phyloP scores from a whole-genome alignment of 2,888 invertebrate genomes.

The Melikaiella ostensackeni region DNA sequence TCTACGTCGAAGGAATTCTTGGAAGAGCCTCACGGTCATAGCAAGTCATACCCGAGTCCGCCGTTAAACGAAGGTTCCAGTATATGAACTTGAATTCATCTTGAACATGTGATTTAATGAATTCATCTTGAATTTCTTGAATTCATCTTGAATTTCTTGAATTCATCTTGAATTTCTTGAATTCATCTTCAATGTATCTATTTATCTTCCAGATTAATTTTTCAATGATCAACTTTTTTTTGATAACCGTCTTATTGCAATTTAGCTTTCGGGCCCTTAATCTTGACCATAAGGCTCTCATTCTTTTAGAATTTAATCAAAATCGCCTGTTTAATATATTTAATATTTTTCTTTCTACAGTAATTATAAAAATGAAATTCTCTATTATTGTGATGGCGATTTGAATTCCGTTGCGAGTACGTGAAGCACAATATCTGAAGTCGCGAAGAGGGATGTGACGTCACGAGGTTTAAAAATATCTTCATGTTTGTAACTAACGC shows the following conservation, averaged over 20 bases:
- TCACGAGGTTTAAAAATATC: constrained; percentile 61
- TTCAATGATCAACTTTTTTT: background rate
- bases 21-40: no score
- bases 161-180: no score
- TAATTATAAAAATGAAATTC: background rate
- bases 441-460: constrained; percentile 54
- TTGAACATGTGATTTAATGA: no score
- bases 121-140: no score
- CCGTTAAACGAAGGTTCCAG: no score
- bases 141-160: no score
- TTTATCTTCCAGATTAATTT: no score
- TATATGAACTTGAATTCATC: no score
- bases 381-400: constrained; percentile 12
- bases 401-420: background rate
- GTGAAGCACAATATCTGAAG: background rate
- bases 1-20: no score
- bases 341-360: background rate
- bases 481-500: constrained; percentile 52
- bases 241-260: no score
- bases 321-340: background rate
- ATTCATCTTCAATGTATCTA: no score
- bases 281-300: background rate
- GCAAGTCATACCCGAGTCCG: no score
- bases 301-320: background rate
- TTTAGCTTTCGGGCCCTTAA: background rate